These are phyloP conservation scores for Paragorgia papillata DNA, from an alignment of 92 coral and sea anemone species.

Conservation along the genomic window DNA sequence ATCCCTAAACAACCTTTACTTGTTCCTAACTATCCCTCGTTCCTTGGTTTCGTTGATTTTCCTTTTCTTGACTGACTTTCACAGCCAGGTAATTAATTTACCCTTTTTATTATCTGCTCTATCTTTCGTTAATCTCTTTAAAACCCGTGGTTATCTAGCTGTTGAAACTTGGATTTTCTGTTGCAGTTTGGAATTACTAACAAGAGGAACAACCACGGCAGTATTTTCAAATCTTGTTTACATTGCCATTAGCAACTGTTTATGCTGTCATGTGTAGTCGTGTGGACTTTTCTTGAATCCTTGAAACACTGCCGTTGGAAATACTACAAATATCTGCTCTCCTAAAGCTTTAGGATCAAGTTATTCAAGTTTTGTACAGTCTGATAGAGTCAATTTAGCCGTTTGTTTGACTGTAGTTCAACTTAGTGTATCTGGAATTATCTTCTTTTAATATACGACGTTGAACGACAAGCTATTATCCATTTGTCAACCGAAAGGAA, in stretches of 20 bases:
- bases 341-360: background rate
- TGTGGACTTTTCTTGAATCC: background rate
- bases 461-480: background rate
- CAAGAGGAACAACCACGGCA: background rate
- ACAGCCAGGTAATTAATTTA: background rate
- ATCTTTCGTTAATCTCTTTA: background rate
- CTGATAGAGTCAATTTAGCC: too few relatives aligned
- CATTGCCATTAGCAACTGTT: constrained; percentile 41
- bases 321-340: background rate
- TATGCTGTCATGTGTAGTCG: background rate
- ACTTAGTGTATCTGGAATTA: background rate
- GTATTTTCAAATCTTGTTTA: constrained; percentile 19
- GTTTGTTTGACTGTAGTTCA: background rate
- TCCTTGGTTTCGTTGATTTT: too few relatives aligned
- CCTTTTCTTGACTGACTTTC: too few relatives aligned
- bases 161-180: background rate
- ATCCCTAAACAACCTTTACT: too few relatives aligned
- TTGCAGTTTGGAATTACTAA: background rate
- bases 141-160: background rate
- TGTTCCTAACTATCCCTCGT: too few relatives aligned
- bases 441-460: background rate
- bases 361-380: too few relatives aligned
- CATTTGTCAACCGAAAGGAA: background rate
- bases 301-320: background rate
- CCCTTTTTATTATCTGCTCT: background rate